Conservation (phyloP, 1,140 invertebrate genomes). For the Ceratina japonica region DNA sequence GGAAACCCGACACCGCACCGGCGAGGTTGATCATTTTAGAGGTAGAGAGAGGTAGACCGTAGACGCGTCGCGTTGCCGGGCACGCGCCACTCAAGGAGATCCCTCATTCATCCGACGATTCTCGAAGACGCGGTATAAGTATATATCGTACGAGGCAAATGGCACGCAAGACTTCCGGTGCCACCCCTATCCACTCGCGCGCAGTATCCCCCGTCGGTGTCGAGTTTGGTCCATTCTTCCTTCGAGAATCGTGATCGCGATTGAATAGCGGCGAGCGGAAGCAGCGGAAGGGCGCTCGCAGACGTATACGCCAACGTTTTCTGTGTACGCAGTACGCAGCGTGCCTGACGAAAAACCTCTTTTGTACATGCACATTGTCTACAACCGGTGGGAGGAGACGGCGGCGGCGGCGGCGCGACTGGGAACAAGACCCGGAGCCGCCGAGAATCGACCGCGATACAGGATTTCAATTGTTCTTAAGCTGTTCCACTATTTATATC, state of each 20-base stretch:
- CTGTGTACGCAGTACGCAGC: constrained; percentile 10
- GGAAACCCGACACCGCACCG: constrained; percentile 28
- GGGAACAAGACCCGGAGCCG: background rate
- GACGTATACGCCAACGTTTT: constrained; percentile 42
- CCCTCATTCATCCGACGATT: constrained; percentile 71
- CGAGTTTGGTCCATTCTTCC: constrained; percentile 71
- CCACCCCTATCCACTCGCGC: constrained; percentile 54
- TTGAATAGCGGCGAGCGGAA: constrained; percentile 71
- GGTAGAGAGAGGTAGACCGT: too few species aligned
- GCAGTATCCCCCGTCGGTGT: constrained; percentile 58
- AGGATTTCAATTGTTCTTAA: background rate
- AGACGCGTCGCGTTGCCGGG: constrained; percentile 52
- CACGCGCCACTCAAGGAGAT: constrained; percentile 73
- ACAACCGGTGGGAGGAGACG: constrained; percentile 46
- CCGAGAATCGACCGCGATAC: background rate
- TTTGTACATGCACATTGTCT: constrained; percentile 68
- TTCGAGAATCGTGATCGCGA: constrained; percentile 63
- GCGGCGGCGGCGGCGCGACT: too few species aligned
- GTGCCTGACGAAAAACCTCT: constrained; percentile 53
- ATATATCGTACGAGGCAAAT: constrained; percentile 72
- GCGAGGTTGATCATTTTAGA: constrained; percentile 31
- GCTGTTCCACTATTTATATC: too few species aligned
- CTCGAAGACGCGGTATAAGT: constrained; percentile 71
- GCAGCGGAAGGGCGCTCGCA: constrained; percentile 56
- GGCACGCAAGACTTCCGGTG: constrained; percentile 77